phyloP scores from a whole-genome alignment of 2,888 invertebrate genomes.

The Eulithis prunata region DNA sequence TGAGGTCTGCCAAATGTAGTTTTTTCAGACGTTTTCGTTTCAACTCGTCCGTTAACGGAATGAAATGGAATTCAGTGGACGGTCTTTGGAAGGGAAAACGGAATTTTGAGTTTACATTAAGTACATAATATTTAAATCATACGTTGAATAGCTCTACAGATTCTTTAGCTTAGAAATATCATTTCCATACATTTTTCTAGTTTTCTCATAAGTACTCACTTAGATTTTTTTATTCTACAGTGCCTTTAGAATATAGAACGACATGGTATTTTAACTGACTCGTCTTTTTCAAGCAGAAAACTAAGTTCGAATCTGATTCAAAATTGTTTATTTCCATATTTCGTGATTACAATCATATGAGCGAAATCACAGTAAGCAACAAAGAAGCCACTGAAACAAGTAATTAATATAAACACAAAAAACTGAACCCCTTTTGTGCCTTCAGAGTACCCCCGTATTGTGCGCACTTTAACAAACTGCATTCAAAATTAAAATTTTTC shows the following conservation, averaged over 20 bases:
- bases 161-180: no score
- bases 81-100: constrained; percentile 9
- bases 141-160: no score
- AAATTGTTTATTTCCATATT: constrained; percentile 1
- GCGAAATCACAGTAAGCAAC: constrained; percentile 31
- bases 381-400: constrained; percentile 58
- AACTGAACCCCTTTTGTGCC: constrained; percentile 72
- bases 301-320: no score
- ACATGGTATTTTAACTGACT: no score
- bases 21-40: constrained; percentile 54
- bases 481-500: constrained; percentile 83
- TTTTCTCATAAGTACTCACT: no score
- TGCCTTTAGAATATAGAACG: no score
- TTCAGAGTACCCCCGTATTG: constrained; percentile 69
- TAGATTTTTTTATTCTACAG: no score
- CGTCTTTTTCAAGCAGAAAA: no score
- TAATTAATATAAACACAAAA: constrained; percentile 69
- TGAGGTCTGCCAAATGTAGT: constrained; percentile 57
- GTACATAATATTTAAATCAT: no score
- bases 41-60: constrained; percentile 21
- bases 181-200: no score
- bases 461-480: constrained; percentile 81
- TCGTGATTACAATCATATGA: constrained; percentile 26
- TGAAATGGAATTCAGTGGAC: constrained; percentile 26
- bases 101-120: neutral